Base-by-base conservation (phyloP, 2,888 invertebrate genomes). In the Neelides folsomi region DNA sequence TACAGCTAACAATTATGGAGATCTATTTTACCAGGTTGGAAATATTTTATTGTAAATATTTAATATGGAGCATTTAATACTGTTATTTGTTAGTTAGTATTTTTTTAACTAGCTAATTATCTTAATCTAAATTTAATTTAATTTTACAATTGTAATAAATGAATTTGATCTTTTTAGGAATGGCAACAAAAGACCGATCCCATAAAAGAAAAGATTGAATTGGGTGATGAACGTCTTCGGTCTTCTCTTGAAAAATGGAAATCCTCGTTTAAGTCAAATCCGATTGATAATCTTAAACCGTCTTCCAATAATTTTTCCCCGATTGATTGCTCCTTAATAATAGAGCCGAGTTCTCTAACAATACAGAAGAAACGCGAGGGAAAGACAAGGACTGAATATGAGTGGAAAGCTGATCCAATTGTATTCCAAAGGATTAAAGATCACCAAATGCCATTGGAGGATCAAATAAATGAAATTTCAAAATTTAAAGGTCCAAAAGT, bases 21-120 rank as follows among this genome's bases (percentile, higher is more conserved):
- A 64, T 51, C 35, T 62, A n/a, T 62, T 60, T 53, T 53, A 49
- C 36, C 64, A 64, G 58, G 63, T 63, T 42, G 10, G 20, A n/a
- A n/a, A n/a, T n/a, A n/a, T n/a, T n/a, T n/a, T n/a, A n/a, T n/a
- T n/a, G n/a, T n/a, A n/a, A n/a, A n/a, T n/a, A n/a, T n/a, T n/a
- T n/a, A n/a, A n/a, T n/a, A n/a, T n/a, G n/a, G n/a, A n/a, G n/a
- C n/a, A n/a, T n/a, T n/a, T n/a, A n/a, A n/a, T n/a, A n/a, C n/a
- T n/a, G n/a, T n/a, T n/a, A n/a, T n/a, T n/a, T n/a, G n/a, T n/a
- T n/a, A n/a, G n/a, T n/a, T n/a, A n/a, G n/a, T n/a, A n/a, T n/a
- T n/a, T n/a, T n/a, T n/a, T n/a, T n/a, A 41, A n/a, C 10, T 34
- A 19, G 13, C 18, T 34, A n/a, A 12, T 13, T 7, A 16, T 41